Evolutionary conservation across 2,113 vertebrate species (phyloP).

Genomic region (Helogale parvula): DNA sequence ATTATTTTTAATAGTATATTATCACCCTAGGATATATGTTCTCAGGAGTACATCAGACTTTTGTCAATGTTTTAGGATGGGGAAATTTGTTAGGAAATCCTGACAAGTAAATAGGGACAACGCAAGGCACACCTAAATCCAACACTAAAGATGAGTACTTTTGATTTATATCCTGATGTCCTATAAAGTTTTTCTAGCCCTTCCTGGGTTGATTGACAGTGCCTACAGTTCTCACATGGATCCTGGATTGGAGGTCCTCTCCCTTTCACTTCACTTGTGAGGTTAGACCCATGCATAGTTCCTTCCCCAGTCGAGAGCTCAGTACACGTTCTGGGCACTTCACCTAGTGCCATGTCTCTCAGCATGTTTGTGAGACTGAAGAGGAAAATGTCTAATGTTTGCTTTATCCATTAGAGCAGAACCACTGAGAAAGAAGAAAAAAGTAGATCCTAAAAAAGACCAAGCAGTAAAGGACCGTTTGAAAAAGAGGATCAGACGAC

Average conservation of each 20-base stretch:
- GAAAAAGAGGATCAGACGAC: slow-evolving; percentile 92
- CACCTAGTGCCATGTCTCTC: background rate
- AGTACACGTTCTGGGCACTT: background rate
- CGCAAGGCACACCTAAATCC: background rate
- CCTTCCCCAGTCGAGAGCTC: background rate
- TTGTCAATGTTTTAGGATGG: background rate
- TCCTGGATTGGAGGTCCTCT: background rate
- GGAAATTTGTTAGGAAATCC: background rate
- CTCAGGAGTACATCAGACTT: background rate
- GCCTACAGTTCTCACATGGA: background rate
- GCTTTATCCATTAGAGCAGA: slow-evolving; percentile 88
- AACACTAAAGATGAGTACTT: background rate
- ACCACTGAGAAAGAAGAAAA: slow-evolving; percentile 94
- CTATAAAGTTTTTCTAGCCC: background rate
- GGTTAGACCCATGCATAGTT: background rate
- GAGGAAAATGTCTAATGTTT: background rate
- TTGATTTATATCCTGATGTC: background rate
- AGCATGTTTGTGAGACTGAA: background rate
- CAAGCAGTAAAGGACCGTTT: slow-evolving; percentile 90
- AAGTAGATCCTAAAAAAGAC: slow-evolving; percentile 91
- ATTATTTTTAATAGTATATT: background rate
- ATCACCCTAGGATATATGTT: background rate
- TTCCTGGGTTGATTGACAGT: background rate
- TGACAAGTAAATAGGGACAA: background rate
- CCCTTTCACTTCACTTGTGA: background rate